phyloP scores from a whole-genome alignment of 2,797 vertebrate genomes.

The Urosaurus nigricauda region DNA sequence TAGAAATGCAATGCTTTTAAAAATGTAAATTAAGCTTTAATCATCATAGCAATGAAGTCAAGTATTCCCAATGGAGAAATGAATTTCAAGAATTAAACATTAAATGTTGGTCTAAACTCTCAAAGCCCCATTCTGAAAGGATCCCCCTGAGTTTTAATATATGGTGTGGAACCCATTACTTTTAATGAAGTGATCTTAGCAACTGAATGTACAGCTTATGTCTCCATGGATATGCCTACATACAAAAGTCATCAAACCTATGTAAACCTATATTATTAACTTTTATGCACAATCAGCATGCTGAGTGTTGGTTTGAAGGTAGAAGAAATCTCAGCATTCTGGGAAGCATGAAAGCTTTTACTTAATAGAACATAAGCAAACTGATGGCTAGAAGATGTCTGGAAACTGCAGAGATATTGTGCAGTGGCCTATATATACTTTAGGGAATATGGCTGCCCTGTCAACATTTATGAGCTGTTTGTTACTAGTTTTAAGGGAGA shows the following conservation, averaged over 20 bases:
- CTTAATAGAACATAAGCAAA: constrained; percentile 9
- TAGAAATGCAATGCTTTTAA: constrained; percentile 61
- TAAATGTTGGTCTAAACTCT: constrained; percentile 55
- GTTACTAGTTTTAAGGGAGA: not conserved
- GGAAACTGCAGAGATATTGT: constrained; percentile 10
- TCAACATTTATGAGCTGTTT: constrained; percentile 20
- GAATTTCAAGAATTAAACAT: constrained; percentile 56
- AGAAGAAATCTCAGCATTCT: constrained; percentile 16
- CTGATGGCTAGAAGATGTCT: constrained; percentile 9
- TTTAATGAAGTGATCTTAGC: constrained; percentile 51
- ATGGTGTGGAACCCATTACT: constrained; percentile 48
- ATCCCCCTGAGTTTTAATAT: constrained; percentile 50
- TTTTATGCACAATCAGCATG: constrained; percentile 10
- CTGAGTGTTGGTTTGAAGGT: not conserved
- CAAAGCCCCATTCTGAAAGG: constrained; percentile 56
- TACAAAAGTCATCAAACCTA: constrained; percentile 5
- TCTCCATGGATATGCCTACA: not conserved
- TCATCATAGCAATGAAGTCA: constrained; percentile 62
- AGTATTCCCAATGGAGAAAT: constrained; percentile 62
- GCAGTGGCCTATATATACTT: not conserved
- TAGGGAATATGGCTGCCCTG: not conserved
- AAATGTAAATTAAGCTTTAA: constrained; percentile 73
- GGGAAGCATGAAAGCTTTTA: not conserved
- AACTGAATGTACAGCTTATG: constrained; percentile 42
- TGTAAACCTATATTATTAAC: not conserved